Percentiles rank a stretch among this genome's conserved stretches.
phyloP scores from a whole-genome alignment of 2,797 vertebrate species.

The Myiotriccus ornatus region DNA sequence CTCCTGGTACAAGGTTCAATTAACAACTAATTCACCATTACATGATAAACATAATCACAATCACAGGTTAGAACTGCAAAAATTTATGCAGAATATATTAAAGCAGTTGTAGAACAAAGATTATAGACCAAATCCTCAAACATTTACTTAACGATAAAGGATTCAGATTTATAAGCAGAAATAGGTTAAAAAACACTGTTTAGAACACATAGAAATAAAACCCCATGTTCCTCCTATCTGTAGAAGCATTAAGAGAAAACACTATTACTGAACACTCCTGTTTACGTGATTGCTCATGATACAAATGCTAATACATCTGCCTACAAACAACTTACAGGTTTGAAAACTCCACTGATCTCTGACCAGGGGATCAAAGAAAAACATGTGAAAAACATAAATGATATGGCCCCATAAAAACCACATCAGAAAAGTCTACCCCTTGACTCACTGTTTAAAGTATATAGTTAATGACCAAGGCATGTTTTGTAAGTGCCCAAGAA shows the following conservation, averaged over 20 bases:
- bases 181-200: neutral
- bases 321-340: neutral
- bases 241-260: neutral
- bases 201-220: neutral
- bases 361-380: neutral
- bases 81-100: neutral
- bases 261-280: neutral
- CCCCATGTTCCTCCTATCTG: accelerated
- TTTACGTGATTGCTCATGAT: neutral
- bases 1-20: neutral
- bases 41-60: neutral
- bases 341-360: neutral
- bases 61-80: neutral
- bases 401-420: neutral
- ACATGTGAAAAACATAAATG: neutral
- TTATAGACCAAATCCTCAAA: neutral
- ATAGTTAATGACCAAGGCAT: neutral
- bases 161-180: neutral
- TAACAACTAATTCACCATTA: neutral
- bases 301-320: neutral
- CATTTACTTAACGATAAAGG: neutral
- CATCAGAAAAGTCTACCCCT: neutral
- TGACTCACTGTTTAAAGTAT: neutral
- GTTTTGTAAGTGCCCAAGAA: neutral
- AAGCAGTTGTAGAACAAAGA: neutral